Base-by-base conservation (phyloP, 2,113 vertebrate species). In the Podarcis muralis region DNA sequence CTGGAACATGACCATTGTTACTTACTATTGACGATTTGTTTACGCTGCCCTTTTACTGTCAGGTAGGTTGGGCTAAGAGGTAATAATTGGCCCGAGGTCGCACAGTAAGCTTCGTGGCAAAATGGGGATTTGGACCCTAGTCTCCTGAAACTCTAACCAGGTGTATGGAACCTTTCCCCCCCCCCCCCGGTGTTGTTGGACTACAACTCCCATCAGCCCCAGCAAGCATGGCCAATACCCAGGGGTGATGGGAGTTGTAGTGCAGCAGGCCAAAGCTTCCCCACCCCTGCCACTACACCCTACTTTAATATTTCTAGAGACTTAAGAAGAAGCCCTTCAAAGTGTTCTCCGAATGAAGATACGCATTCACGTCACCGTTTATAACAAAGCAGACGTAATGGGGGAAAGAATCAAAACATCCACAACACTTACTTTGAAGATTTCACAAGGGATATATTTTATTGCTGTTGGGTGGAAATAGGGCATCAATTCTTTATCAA, bases 391-490 rank as follows among this genome's bases (percentile, higher is more conserved):
- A 83, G 90, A 90, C 90, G 0, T 0, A 0, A 75, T 1, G 78
- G 71, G 11, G 4, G 15, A 78, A 75, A 83, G 37, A 93, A 91
- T 72, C 92, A 86, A 81, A 93, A 40, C 87, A 90, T 91, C 37
- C 2, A 25, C 79, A 85, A 53, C n/a, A 94, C 96, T 97, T 97
- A 98, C 97, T 95, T 96, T 96, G 93, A 98, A 97, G 84, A 93
- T 94, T 92, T 98, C 95, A 81, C 94, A 94, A 90, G 97, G 97
- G 88, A 98, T 95, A 32, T 27, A 30, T 90, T 92, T 96, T 90
- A 98, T 88, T 91, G 97, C 97, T 87, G 72, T 91, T 62, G 97
- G 97, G 65, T 97, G 97, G 91, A 98, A 96, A 93, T 97, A 97
- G 0, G 96, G 96, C 98, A 98, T 97, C 92, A 97, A 86, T 72